A percentile compares a stretch with the other conserved stretches of the same genome.
Evolutionary conservation across 2,888 invertebrate species (phyloP).

Genomic region (Pollenia angustigena): DNA sequence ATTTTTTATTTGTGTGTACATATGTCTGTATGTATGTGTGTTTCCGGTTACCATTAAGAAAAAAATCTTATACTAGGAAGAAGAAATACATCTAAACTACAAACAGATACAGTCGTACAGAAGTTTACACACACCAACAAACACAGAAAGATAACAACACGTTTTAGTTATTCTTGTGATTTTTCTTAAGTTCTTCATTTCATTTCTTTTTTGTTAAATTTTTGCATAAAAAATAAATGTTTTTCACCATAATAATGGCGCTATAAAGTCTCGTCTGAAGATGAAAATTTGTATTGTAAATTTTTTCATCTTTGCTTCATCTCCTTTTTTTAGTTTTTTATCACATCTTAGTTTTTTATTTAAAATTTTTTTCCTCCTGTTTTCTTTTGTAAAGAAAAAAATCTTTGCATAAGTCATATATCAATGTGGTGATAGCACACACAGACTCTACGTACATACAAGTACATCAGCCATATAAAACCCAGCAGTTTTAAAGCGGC

Average conservation of each 20-base stretch:
- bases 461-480: background rate
- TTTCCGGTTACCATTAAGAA: slow-evolving; percentile 45
- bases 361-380: slow-evolving; percentile 17
- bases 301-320: slow-evolving; percentile 48
- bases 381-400: slow-evolving; percentile 42
- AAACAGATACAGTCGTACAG: background rate
- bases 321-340: slow-evolving; percentile 48
- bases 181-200: slow-evolving; percentile 19
- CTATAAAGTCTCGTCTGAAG: slow-evolving; percentile 69
- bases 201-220: slow-evolving; percentile 59
- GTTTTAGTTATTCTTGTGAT: slow-evolving; percentile 51
- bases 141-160: slow-evolving; percentile 15
- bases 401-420: slow-evolving; percentile 69
- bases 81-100: slow-evolving; percentile 16
- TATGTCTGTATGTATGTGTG: background rate
- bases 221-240: slow-evolving; percentile 63
- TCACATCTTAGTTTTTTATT: slow-evolving; percentile 32
- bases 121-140: background rate
- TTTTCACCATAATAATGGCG: slow-evolving; percentile 61
- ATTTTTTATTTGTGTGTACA: background rate
- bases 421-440: slow-evolving; percentile 26
- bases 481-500: background rate
- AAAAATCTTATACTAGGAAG: slow-evolving; percentile 25
- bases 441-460: slow-evolving; percentile 1
- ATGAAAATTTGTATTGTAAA: slow-evolving; percentile 63